phyloP scores from a whole-genome alignment of 1,140 invertebrate species.

The Drosophila orena region DNA sequence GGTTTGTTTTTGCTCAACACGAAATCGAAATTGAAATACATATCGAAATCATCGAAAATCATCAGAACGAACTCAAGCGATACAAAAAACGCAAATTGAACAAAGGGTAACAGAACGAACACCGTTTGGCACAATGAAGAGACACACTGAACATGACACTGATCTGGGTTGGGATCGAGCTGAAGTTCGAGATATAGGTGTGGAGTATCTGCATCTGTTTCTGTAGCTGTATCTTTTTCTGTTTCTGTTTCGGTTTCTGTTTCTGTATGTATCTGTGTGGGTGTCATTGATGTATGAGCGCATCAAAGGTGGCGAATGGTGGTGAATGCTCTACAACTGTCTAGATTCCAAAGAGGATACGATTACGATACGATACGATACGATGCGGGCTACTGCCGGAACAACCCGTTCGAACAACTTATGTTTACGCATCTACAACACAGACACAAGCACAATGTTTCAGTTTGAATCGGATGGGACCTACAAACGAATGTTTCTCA shows the following conservation, averaged over 20 bases:
- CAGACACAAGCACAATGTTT: conserved; percentile 79
- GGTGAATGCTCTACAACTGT: conserved; percentile 53
- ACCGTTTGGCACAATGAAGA: conserved; percentile 73
- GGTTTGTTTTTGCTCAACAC: conserved; percentile 66
- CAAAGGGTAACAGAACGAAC: conserved; percentile 46
- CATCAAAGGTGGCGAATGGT: conserved; percentile 42
- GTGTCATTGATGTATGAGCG: conserved; percentile 31
- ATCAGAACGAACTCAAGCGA: conserved; percentile 50
- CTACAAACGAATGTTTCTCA: conserved; percentile 34
- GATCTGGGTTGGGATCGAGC: conserved; percentile 59
- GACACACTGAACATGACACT: conserved; percentile 63
- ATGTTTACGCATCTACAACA: conserved; percentile 58
- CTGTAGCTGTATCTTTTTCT: conserved; percentile 39
- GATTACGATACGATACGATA: conserved; percentile 46
- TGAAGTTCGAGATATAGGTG: conserved; percentile 41
- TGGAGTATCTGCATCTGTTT: conserved; percentile 51
- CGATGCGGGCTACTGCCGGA: conserved; percentile 42
- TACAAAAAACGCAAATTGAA: conserved; percentile 42
- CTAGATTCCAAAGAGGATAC: conserved; percentile 41
- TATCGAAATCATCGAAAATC: conserved; percentile 45
- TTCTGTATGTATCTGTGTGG: conserved; percentile 35
- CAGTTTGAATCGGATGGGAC: conserved; percentile 53
- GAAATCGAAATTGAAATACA: conserved; percentile 40
- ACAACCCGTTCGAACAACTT: conserved; percentile 39
- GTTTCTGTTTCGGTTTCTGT: conserved; percentile 34